Evolutionary conservation across 2,797 vertebrate species (phyloP), one percentile per base, ranked within the genome.

Genomic region (Hyperoplus lanceolatus): DNA sequence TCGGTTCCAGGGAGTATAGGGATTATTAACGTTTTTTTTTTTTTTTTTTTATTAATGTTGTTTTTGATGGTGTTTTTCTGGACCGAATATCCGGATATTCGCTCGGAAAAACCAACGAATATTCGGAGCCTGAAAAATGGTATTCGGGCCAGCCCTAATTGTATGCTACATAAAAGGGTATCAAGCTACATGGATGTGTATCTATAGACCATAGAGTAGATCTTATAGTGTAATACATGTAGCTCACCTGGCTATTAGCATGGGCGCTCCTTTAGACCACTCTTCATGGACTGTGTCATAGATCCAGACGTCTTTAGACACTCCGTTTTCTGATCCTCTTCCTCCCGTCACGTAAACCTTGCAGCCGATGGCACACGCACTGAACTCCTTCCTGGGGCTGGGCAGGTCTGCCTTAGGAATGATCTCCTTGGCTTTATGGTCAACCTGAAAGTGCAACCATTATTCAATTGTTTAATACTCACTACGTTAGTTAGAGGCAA

Each of bases 231-330:
- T 9, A 53, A 48, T 0, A 50, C 5, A 21, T 41, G 14, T 4
- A 43, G 16, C 63, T 66, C 41, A 82, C 69, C 97, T 96, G 57
- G 97, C 97, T 1, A 98, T 97, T 36, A 98, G 90, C 97, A 99
- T 99, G 0, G 97, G 97, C 0, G 97, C 97, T 0, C 97, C 97
- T 92, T 98, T 98, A 8, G 96, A 96, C 97, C 97, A 99, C 72
- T 97, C 97, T 70, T 98, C 97, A 0, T 97, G 96, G 10, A 97
- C 96, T 0, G 97, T 98, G 89, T 98, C 97, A 0, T 98, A 99
- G 21, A 99, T 96, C 97, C 97, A 99, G 3, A 99, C 97, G 0
- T 98, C 97, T 87, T 97, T 98, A 0, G 97, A 99, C 65, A 98
- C 97, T 0, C 97, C 97, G 0, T 98, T 98, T 93, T 98, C 97